Evolutionary conservation across 2,888 invertebrate species (phyloP).

Genomic region (Erebia aethiops): DNA sequence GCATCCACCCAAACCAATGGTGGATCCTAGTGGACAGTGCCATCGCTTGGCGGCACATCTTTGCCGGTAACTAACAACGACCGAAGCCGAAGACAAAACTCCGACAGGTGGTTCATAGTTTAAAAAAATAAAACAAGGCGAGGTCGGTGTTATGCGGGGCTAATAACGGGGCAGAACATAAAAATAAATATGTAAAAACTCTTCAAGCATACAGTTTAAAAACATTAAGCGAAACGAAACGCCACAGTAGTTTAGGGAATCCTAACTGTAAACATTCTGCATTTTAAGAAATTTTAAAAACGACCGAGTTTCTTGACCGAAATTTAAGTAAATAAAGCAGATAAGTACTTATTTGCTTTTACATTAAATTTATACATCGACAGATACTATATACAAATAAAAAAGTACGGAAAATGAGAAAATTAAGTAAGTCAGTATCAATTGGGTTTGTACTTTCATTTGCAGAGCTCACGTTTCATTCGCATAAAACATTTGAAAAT

Average conservation of each 20-base stretch:
- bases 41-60: too few relatives aligned
- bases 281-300: slow-evolving; percentile 12
- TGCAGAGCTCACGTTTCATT: slow-evolving; percentile 15
- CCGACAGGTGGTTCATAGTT: too few relatives aligned
- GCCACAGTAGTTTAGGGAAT: not conserved
- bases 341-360: not conserved
- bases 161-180: not conserved
- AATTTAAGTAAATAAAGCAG: not conserved
- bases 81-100: too few relatives aligned
- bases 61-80: too few relatives aligned
- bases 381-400: not conserved
- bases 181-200: not conserved
- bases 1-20: too few relatives aligned
- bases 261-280: not conserved
- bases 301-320: not conserved
- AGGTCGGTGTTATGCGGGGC: too few relatives aligned
- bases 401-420: not conserved
- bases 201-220: not conserved
- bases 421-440: not conserved
- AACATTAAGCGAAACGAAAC: not conserved
- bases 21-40: too few relatives aligned
- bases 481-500: slow-evolving; percentile 11
- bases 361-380: not conserved
- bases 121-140: too few relatives aligned
- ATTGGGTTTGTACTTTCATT: slow-evolving; percentile 4